Evolutionary conservation across 2,797 vertebrate species (phyloP), one percentile per base, ranked within the genome.

Genomic region (Hydrocynus forskahlii): DNA sequence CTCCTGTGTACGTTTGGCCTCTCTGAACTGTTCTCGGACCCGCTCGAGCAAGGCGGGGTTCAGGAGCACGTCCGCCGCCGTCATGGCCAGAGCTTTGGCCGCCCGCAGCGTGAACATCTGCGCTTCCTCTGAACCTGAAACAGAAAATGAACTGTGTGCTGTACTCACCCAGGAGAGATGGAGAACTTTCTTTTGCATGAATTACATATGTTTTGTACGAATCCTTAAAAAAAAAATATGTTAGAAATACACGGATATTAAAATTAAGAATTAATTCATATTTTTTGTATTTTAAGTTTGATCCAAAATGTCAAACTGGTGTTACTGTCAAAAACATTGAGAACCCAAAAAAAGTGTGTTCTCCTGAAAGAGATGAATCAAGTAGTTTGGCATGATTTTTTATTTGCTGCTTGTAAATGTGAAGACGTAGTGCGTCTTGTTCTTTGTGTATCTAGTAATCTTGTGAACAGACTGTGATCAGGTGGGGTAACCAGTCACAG

Each of bases 71-170:
- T 97, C 96, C 88, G 96, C 88, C 8, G 96, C 96, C 81, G 96
- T 97, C 96, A 97, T 97, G 7, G 95, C 95, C 91, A 97, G 89
- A 74, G 95, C 94, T 88, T 96, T 96, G 79, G 96, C 95, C 16
- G 94, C 93, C 86, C 96, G 93, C 90, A 97, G 92, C 81, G 95
- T 84, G 38, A 94, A 96, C 91, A 94, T 94, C 88, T 97, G 97
- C 88, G 96, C 96, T 79, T 92, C 88, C 81, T 96, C 93, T 76
- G 95, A 95, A 81, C 96, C 96, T 98, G 85, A 73, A 80, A 76
- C 76, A 81, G 76, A n/a, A 10, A 38, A 40, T 21, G n/a, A 52
- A 43, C 12, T 5, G n/a, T n/a, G 19, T 21, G 45, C 35, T 21
- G 29, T 57, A 59, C 1, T 73, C 52, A 73, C 5, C 54, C 52